A percentile compares a stretch with the other conserved stretches of the same genome.
Conservation (phyloP, 2,113 vertebrate genomes). For the Gasterosteus aculeatus region DNA sequence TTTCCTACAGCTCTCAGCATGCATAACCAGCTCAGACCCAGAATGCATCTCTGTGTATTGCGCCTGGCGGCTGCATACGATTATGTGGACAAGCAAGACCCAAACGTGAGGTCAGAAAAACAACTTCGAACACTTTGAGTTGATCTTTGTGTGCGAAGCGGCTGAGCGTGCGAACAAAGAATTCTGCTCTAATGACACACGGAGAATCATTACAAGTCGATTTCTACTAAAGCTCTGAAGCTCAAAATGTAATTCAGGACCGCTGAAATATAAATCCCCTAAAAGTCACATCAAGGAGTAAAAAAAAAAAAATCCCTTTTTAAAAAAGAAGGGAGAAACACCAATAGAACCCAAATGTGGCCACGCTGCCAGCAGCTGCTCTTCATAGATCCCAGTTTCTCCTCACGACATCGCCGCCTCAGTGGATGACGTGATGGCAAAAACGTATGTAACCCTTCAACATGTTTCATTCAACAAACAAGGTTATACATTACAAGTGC, state of each 20-base stretch:
- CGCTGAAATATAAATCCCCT: background rate
- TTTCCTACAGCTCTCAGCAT: background rate
- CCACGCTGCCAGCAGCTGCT: background rate
- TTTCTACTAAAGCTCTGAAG: background rate
- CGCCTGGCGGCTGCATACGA: too few species aligned
- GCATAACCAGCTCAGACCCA: background rate
- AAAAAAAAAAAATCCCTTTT: background rate
- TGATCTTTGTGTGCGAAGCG: background rate
- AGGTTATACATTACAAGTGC: too few species aligned
- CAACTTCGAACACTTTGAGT: too few species aligned
- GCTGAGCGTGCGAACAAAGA: too few species aligned
- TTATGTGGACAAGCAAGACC: background rate
- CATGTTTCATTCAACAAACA: too few species aligned
- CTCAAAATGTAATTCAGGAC: background rate
- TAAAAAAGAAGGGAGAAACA: background rate
- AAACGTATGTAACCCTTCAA: too few species aligned
- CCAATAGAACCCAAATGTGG: background rate
- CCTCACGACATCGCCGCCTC: conserved; percentile 7
- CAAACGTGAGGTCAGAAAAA: too few species aligned
- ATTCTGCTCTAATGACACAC: background rate
- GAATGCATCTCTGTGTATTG: background rate
- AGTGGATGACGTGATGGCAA: too few species aligned
- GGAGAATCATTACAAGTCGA: background rate
- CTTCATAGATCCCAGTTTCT: conserved; percentile 4
- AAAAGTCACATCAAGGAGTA: background rate